phyloP scores from a whole-genome alignment of 2,797 vertebrate genomes.

The Hylomyscus alleni region DNA sequence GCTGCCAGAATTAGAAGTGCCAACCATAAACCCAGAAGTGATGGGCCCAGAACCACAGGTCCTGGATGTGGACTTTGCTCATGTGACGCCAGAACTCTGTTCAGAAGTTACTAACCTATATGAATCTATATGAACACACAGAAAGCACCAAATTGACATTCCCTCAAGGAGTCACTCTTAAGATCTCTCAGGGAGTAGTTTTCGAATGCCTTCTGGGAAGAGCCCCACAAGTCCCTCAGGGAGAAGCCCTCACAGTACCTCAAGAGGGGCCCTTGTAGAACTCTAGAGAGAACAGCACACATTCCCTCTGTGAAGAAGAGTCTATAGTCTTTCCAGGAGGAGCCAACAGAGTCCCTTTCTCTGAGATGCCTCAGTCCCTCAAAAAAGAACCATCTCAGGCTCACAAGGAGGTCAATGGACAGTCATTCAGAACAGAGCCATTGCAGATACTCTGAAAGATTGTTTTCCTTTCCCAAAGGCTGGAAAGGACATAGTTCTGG shows the following conservation, averaged over 20 bases:
- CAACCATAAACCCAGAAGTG: slow-evolving; percentile 55
- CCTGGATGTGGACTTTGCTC: neutral
- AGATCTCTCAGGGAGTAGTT: no score
- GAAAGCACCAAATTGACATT: neutral
- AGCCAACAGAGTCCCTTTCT: no score
- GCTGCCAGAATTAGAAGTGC: slow-evolving; percentile 35
- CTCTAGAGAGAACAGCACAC: neutral
- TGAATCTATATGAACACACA: slow-evolving; percentile 22
- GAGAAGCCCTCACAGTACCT: neutral
- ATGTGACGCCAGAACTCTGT: slow-evolving; percentile 3
- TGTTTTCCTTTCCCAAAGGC: no score
- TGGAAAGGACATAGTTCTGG: no score
- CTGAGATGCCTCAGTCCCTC: no score
- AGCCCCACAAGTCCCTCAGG: neutral
- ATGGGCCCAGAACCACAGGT: slow-evolving; percentile 27
- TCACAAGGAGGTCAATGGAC: no score
- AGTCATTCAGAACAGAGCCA: neutral
- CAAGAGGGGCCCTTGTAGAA: no score
- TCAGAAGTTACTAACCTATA: slow-evolving; percentile 28
- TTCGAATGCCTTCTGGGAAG: neutral
- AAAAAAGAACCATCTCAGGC: no score
- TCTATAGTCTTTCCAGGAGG: no score
- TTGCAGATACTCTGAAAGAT: no score
- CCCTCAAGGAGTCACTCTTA: neutral
- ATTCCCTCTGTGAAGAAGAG: neutral